Base-by-base conservation (phyloP, 2,888 invertebrate species). In the Alcis repandata region DNA sequence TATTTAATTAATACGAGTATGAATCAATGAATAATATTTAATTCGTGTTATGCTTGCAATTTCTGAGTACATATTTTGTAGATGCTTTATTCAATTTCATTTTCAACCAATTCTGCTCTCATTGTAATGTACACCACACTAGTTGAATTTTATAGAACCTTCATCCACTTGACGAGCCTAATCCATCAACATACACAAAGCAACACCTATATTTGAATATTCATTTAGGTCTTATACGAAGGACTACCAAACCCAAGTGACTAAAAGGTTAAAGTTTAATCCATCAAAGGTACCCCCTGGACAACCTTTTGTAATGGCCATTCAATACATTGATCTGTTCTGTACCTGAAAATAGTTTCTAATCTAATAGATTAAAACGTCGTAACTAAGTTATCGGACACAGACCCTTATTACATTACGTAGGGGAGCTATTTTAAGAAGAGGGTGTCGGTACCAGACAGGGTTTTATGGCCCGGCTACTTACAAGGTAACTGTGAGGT, bases 381-480 rank as follows among this genome's bases (percentile, higher is more conserved):
- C 51, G 59, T 70, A 64, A 71, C 40, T 67, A 19, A 63, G 62
- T 71, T 67, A 69, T 57, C 46, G 62, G 62, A 64, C 60, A 40
- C 27, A 52, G 22, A 38, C 63, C 63, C 52, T 54, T 63, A 68
- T 67, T 59, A 48, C n/a, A 61, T 70, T 68, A 64, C 70, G 41
- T 33, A 65, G 64, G 69, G 65, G 64, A 58, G 65, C 54, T 71
- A 69, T 71, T 71, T 68, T 64, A 67, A 59, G 69, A 67, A 51
- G 58, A 51, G 49, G 52, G 58, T 59, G 45, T 56, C 36, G 48
- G 54, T 54, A 56, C 17, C 54, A 69, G 36, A 43, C 53, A 36
- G 10, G 46, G 54, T 41, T 54, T 60, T 58, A 60, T 59, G 33
- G 45, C n/a, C 27, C 1, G 46, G 63, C 51, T 52, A 63, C 57